Evolutionary conservation across 2,797 vertebrate genomes (phyloP).

Genomic region (Serranus cabrilla): DNA sequence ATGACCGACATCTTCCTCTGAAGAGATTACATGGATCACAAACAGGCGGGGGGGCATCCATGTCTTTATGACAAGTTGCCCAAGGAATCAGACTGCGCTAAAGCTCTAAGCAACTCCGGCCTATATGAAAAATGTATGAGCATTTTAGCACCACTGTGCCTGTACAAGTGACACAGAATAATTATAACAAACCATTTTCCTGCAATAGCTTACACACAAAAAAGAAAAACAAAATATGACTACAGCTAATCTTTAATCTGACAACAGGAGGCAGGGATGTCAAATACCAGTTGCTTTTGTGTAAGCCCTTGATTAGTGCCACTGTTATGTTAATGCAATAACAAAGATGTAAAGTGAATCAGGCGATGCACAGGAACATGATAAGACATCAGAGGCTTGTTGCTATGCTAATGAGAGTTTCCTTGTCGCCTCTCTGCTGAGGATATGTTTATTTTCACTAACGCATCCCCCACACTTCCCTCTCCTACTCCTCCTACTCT

Average conservation of each 20-base stretch:
- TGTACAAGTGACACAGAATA: conserved; percentile 23
- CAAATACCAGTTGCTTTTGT: conserved; percentile 43
- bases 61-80: conserved; percentile 58
- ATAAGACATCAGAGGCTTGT: conserved; percentile 72
- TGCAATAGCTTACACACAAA: conserved; percentile 14
- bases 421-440: conserved; percentile 62
- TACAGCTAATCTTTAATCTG: conserved; percentile 22
- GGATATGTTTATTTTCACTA: conserved; percentile 75
- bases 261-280: conserved; percentile 12
- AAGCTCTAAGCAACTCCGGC: conserved; percentile 43
- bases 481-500: conserved; percentile 53
- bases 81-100: conserved; percentile 32
- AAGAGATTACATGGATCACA: conserved; percentile 58
- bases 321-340: conserved; percentile 49
- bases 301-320: conserved; percentile 25
- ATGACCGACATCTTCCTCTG: conserved; percentile 55
- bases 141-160: conserved; percentile 36
- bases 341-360: conserved; percentile 59
- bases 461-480: conserved; percentile 58
- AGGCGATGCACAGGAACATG: conserved; percentile 56
- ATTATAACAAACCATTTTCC: conserved; percentile 17
- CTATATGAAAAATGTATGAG: conserved; percentile 38
- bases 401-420: conserved; percentile 75
- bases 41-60: conserved; percentile 27
- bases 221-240: conserved; percentile 26